Base-by-base conservation (phyloP, 2,888 invertebrate genomes). In the Cheilosia variabilis region DNA sequence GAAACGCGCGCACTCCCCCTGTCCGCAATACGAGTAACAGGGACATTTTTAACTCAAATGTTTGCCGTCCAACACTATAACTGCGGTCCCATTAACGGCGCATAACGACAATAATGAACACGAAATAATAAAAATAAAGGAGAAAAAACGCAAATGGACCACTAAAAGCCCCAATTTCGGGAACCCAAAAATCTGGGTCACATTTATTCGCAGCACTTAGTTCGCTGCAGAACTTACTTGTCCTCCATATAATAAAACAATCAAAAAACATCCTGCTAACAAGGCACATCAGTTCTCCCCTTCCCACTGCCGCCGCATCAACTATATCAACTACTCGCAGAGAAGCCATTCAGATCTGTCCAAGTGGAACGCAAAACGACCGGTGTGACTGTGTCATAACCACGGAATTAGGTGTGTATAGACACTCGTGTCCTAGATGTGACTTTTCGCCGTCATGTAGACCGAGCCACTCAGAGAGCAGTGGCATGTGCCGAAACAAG, bases 141-240 rank as follows among this genome's bases (percentile, higher is more conserved):
- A 24, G 24, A 60, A 60, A 22, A 24, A 13, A 22, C 66, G 19
- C 75, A 75, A 79, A 79, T 79, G 83, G 73, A 75, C 83, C 68
- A 69, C 83, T 84, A 79, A 84, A 84, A 84, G 79, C 79, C 72
- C 72, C 57, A 63, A 78, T 73, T 78, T 73, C 15, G 43, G 66
- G 45, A 55, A 53, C 58, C 63, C 69, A 41, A 65, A 65, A 60
- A 84, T 77, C 69, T 80, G 55, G 80, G 84, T 84, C 80, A 66
- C 75, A 69, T 79, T 69, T 68, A 73, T 79, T 79, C 63, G 50
- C 50, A 75, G 63, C 63, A 84, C 84, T 79, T 79, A 84, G 75
- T 65, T 34, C 53, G 22, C 58, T 50, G 71, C 60, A 53, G 45
- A 66, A 66, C 60, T 68, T 62, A 17, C 69, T 68, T 76, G 52